phyloP scores from a whole-genome alignment of 2,797 vertebrate species.

The Coranthus polyacanthus region DNA sequence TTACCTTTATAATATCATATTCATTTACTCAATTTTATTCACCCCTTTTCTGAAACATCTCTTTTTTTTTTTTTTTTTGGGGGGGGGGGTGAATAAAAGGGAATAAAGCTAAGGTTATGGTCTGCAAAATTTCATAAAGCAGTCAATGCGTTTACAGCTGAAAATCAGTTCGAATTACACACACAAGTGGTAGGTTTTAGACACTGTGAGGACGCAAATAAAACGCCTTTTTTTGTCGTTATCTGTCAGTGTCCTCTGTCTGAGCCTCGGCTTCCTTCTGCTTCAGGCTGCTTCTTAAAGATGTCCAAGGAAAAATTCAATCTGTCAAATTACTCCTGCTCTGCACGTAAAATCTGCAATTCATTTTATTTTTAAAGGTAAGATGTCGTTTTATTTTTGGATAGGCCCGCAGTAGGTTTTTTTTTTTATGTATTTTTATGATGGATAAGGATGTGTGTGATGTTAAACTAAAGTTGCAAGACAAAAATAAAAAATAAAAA shows the following conservation, averaged over 20 bases:
- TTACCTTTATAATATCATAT: conserved; percentile 4
- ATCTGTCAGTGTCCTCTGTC: conserved; percentile 46
- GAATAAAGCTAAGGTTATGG: not conserved
- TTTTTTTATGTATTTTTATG: conserved; percentile 13
- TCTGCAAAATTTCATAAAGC: no score
- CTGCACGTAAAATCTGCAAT: conserved; percentile 22
- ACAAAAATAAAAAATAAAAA: not conserved
- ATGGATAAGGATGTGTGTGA: no score
- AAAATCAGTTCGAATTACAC: conserved; percentile 46
- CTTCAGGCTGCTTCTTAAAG: conserved; percentile 54
- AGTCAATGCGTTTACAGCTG: conserved; percentile 24
- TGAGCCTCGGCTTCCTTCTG: conserved; percentile 39
- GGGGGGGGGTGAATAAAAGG: no score
- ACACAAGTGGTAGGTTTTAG: conserved; percentile 16
- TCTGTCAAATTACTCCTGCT: conserved; percentile 14
- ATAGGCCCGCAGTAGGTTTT: conserved; percentile 25
- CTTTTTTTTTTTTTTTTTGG: no score
- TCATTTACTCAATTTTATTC: conserved; percentile 39
- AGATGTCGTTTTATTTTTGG: not conserved
- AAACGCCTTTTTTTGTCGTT: conserved; percentile 30
- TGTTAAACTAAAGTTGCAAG: conserved; percentile 27
- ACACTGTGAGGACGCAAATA: conserved; percentile 42
- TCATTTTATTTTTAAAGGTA: not conserved
- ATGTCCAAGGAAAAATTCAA: conserved; percentile 38
- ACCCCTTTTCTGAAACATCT: conserved; percentile 1